phyloP scores from a whole-genome alignment of 2,113 vertebrate species.

The Chaenogobius annularis region DNA sequence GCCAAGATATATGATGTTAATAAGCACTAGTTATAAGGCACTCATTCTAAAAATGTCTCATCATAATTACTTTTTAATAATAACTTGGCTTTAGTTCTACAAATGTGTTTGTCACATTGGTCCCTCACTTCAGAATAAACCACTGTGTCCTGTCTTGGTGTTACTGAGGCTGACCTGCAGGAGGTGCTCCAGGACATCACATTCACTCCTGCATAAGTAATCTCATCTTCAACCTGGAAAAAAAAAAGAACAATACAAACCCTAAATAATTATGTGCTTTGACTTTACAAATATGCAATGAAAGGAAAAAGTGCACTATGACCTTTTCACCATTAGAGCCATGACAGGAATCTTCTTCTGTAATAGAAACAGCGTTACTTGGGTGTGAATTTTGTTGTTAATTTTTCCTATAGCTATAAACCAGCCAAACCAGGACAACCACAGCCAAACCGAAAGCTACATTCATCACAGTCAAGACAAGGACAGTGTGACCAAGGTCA shows the following conservation, averaged over 20 bases:
- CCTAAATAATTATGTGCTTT: not conserved
- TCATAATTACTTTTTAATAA: no score
- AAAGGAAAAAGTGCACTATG: not conserved
- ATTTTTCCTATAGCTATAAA: not conserved
- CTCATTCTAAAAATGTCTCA: no score
- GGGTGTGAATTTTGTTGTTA: not conserved
- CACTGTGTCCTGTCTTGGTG: not conserved
- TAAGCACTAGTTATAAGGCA: no score
- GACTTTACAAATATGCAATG: not conserved
- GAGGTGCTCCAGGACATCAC: not conserved
- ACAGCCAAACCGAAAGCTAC: not conserved
- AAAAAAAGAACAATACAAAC: not conserved
- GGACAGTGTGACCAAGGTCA: not conserved
- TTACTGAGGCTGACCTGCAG: not conserved
- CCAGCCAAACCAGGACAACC: slow-evolving; percentile 3
- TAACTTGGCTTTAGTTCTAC: no score
- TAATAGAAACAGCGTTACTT: not conserved
- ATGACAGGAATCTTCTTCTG: not conserved
- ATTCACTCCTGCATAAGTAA: not conserved
- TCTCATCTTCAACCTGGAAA: not conserved
- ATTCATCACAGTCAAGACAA: not conserved
- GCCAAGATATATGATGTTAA: no score
- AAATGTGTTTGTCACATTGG: not conserved
- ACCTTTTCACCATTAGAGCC: not conserved
- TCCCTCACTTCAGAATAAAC: slow-evolving; percentile 1